These are phyloP conservation scores for Nymphicus hollandicus DNA, from an alignment of 2,113 vertebrate species.

Conservation along the genomic window DNA sequence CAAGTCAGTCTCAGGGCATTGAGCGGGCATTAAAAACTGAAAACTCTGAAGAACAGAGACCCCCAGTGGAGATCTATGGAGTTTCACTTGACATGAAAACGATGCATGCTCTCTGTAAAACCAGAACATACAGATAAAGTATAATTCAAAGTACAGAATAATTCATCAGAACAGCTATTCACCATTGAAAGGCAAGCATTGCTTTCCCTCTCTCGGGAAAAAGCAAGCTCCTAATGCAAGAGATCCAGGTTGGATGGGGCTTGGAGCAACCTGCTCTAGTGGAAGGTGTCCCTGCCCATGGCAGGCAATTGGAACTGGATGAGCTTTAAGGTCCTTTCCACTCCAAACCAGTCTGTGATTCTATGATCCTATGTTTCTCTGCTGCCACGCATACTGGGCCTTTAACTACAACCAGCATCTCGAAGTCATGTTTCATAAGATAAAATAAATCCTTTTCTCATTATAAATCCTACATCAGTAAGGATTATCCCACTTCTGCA, in stretches of 20 bases:
- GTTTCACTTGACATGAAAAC: neutral
- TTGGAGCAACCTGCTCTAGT: neutral
- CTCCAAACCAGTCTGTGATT: neutral
- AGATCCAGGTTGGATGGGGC: neutral
- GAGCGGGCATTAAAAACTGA: neutral
- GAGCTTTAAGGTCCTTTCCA: neutral
- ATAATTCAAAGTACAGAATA: neutral
- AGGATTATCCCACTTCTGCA: conserved; percentile 10
- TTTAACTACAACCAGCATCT: neutral
- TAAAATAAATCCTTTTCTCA: conserved; percentile 16
- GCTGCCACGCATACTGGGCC: neutral
- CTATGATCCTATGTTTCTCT: accelerated
- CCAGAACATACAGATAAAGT: neutral
- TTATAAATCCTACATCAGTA: neutral
- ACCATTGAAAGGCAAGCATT: neutral
- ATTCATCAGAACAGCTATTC: neutral
- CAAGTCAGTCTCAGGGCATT: accelerated
- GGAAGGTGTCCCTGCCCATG: neutral
- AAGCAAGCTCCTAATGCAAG: neutral
- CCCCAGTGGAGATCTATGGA: neutral
- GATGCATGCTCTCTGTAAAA: neutral
- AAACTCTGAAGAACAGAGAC: conserved; percentile 1
- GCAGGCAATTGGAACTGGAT: neutral
- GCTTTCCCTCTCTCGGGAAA: neutral
- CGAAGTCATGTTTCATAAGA: neutral